Percentiles rank a stretch among this genome's conserved stretches.
Evolutionary conservation across 1,140 invertebrate species (phyloP).

Genomic region (Trigoniulus corallinus): DNA sequence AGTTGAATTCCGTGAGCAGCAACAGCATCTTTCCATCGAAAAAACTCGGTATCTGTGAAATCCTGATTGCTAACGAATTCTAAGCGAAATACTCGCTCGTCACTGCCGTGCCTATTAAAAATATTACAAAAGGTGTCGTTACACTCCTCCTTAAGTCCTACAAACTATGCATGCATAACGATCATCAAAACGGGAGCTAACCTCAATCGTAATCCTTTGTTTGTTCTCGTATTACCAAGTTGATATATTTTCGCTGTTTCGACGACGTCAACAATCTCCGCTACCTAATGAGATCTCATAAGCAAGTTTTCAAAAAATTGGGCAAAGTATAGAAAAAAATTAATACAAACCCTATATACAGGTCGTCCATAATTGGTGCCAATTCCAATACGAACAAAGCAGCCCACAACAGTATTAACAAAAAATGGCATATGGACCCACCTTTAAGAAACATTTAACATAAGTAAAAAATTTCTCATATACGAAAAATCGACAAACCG

Average conservation of each 20-base stretch:
- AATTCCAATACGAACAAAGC: conserved; percentile 91
- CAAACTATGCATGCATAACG: too few relatives aligned
- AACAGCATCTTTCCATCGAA: conserved; percentile 80
- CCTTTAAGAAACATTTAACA: conserved; percentile 22
- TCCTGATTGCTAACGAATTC: conserved; percentile 97
- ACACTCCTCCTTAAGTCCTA: background rate
- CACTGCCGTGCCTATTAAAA: conserved; percentile 54
- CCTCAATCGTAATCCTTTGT: conserved; percentile 56
- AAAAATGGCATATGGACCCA: conserved; percentile 96
- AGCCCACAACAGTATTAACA: conserved; percentile 68
- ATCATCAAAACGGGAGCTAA: too few relatives aligned
- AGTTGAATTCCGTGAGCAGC: conserved; percentile 51
- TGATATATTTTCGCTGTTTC: conserved; percentile 92
- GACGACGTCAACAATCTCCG: conserved; percentile 84
- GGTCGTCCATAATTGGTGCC: conserved; percentile 74
- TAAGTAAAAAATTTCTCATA: background rate
- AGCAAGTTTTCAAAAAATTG: conserved; percentile 7
- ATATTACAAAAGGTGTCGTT: conserved; percentile 8
- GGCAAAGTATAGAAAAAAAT: conserved; percentile 6
- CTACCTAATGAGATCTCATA: conserved; percentile 46
- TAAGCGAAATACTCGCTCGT: conserved; percentile 81
- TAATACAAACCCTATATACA: conserved; percentile 59
- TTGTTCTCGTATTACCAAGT: conserved; percentile 75
- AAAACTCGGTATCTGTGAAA: conserved; percentile 82
- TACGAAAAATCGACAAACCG: background rate